Conservation (phyloP, 2,888 invertebrate species). For the Petrophora chlorosata region DNA sequence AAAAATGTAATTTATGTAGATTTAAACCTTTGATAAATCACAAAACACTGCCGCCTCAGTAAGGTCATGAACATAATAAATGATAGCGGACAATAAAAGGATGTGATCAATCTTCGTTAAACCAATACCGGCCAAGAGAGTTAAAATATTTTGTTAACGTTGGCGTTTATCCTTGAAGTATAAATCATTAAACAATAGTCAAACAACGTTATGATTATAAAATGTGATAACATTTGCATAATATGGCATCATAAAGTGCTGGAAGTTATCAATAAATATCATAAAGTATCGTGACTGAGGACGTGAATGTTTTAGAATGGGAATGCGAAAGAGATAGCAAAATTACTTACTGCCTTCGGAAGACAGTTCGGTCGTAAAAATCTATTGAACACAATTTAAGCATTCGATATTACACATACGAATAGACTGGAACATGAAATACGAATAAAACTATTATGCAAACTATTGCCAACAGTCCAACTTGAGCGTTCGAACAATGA, state of each 20-base stretch:
- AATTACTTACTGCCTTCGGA: constrained; percentile 35
- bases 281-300: constrained; percentile 12
- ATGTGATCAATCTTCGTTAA: constrained; percentile 27
- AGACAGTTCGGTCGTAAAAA: constrained; percentile 45
- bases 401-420: constrained; percentile 56
- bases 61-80: constrained; percentile 20
- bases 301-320: constrained; percentile 17
- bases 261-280: constrained; percentile 23
- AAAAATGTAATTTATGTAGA: constrained; percentile 3
- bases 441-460: constrained; percentile 74
- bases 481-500: constrained; percentile 60
- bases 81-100: constrained; percentile 19
- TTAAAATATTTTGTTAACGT: constrained; percentile 28
- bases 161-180: constrained; percentile 29
- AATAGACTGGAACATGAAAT: constrained; percentile 60
- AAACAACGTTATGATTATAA: constrained; percentile 27
- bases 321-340: constrained; percentile 20
- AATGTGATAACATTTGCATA: constrained; percentile 29
- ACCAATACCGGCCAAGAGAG: constrained; percentile 23
- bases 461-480: constrained; percentile 66
- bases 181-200: constrained; percentile 29
- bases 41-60: constrained; percentile 7
- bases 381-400: constrained; percentile 53
- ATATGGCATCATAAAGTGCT: constrained; percentile 24
- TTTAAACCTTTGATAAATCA: constrained; percentile 9